Conservation (phyloP, 2,113 vertebrate species). For the Grammomys surdaster region DNA sequence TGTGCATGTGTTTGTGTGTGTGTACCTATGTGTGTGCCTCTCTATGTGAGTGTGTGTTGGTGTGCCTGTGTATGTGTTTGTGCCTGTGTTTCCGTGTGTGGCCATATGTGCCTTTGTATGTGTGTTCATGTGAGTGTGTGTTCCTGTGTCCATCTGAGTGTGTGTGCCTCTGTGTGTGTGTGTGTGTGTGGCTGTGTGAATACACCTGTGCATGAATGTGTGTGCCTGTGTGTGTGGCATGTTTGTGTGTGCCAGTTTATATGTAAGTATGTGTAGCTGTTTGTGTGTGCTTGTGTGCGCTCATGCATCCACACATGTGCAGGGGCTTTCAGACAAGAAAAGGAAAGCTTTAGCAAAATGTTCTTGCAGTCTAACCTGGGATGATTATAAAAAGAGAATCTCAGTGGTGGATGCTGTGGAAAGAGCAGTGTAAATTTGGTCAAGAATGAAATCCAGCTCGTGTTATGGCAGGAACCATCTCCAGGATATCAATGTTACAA, state of each 20-base stretch:
- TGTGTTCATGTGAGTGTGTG: neutral
- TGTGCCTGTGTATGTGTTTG: neutral
- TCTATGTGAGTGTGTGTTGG: neutral
- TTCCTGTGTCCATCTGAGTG: neutral
- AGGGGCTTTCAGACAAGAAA: neutral
- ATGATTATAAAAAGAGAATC: constrained; percentile 34
- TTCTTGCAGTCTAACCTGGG: neutral
- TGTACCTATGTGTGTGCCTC: too few species aligned
- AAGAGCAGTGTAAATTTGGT: constrained; percentile 17
- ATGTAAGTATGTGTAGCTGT: too few species aligned
- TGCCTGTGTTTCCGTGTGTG: neutral
- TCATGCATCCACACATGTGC: neutral
- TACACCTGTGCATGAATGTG: neutral
- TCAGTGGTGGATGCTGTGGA: neutral
- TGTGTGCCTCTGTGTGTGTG: neutral
- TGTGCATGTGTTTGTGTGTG: too few species aligned
- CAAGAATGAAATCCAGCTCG: constrained; percentile 25
- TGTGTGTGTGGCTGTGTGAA: neutral
- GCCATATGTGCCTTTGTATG: neutral
- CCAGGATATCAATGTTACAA: constrained; percentile 6
- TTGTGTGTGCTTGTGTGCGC: fast-evolving
- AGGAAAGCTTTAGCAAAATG: neutral
- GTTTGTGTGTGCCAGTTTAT: too few species aligned
- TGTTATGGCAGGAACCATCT: constrained; percentile 14
- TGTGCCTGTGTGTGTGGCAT: neutral